These are phyloP conservation scores for Lepus timidus DNA, from an alignment of 2,113 vertebrate species.

Conservation along the genomic window DNA sequence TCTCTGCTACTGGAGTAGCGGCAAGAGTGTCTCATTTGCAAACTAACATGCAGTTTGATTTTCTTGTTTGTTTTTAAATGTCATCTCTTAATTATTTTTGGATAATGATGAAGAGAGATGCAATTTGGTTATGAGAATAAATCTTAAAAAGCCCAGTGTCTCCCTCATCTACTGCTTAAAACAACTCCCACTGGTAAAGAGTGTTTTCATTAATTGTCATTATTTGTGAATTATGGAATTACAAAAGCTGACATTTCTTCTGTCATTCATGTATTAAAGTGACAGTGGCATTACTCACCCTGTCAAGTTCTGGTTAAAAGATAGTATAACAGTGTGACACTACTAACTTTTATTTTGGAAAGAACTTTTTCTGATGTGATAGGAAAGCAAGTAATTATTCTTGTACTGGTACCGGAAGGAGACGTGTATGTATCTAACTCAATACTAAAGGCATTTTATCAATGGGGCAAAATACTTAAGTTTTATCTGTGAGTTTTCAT, in stretches of 20 bases:
- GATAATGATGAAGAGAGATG: constrained; percentile 75
- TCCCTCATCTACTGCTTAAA: constrained; percentile 74
- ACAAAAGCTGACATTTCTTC: constrained; percentile 74
- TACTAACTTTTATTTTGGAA: constrained; percentile 68
- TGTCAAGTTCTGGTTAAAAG: constrained; percentile 78
- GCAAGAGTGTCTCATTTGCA: constrained; percentile 64
- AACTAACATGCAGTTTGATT: constrained; percentile 32
- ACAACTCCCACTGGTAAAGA: constrained; percentile 73
- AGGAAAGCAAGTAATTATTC: constrained; percentile 66
- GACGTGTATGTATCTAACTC: not conserved
- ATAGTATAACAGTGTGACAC: constrained; percentile 62
- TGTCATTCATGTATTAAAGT: constrained; percentile 81
- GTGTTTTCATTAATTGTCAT: constrained; percentile 80
- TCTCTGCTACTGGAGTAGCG: constrained; percentile 34
- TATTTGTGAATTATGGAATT: constrained; percentile 80
- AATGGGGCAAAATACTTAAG: not conserved
- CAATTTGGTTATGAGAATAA: constrained; percentile 71
- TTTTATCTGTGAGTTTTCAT: constrained; percentile 40
- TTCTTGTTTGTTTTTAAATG: constrained; percentile 74
- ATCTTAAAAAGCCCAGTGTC: constrained; percentile 79
- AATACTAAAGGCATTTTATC: constrained; percentile 64
- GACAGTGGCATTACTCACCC: constrained; percentile 78
- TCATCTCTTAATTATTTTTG: constrained; percentile 85
- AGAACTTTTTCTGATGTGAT: constrained; percentile 53
- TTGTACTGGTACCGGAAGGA: constrained; percentile 60